Evolutionary conservation across 2,888 invertebrate genomes (phyloP).

Genomic region (Torymus tubicola): DNA sequence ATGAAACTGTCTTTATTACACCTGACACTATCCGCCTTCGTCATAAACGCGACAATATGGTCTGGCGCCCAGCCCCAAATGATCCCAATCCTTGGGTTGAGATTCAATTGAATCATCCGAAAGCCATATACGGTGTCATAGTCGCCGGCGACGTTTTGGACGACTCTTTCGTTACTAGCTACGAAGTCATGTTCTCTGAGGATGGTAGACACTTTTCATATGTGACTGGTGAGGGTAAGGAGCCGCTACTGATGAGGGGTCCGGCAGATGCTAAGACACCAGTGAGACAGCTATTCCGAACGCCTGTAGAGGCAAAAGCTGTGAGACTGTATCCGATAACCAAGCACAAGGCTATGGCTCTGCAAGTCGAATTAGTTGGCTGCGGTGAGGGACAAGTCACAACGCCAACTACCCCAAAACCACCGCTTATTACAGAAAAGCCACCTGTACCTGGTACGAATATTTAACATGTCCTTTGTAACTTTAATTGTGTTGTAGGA

Average conservation of each 20-base stretch:
- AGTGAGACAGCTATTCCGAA: conserved; percentile 82
- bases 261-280: conserved; percentile 82
- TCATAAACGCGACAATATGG: neutral
- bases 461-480: too few species aligned
- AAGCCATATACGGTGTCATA: conserved; percentile 81
- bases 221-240: conserved; percentile 71
- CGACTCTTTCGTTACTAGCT: conserved; percentile 86
- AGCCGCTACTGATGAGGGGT: conserved; percentile 84
- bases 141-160: conserved; percentile 85
- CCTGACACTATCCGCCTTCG: neutral
- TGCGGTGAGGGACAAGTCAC: conserved; percentile 75
- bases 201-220: conserved; percentile 81
- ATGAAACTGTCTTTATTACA: neutral
- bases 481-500: too few species aligned
- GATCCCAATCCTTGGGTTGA: conserved; percentile 73
- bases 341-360: conserved; percentile 85
- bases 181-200: conserved; percentile 85
- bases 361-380: conserved; percentile 87
- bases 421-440: conserved; percentile 47
- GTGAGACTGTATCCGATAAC: conserved; percentile 84
- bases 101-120: conserved; percentile 79
- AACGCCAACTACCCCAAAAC: conserved; percentile 29
- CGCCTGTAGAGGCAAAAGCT: conserved; percentile 84
- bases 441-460: conserved; percentile 58
- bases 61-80: conserved; percentile 65